These are phyloP conservation scores for Diceros bicornis DNA, from an alignment of 2,797 vertebrate genomes.

Conservation along the genomic window DNA sequence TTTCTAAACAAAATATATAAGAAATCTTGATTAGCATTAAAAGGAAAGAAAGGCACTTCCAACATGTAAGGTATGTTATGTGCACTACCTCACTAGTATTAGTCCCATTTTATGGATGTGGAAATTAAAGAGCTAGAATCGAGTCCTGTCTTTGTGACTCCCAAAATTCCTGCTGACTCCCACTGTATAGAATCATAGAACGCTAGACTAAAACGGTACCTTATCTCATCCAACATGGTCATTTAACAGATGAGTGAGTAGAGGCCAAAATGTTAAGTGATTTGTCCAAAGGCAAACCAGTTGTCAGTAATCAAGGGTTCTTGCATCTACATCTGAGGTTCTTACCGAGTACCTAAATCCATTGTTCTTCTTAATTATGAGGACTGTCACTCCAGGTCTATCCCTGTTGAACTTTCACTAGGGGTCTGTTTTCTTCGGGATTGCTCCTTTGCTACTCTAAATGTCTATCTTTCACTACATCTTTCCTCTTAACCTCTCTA, in stretches of 20 bases:
- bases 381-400: neutral
- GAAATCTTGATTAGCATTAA: neutral
- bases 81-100: neutral
- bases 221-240: neutral
- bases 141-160: neutral
- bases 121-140: neutral
- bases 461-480: neutral
- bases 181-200: neutral
- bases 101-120: neutral
- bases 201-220: neutral
- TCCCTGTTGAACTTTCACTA: neutral
- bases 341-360: neutral
- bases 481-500: neutral
- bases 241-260: neutral
- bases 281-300: neutral
- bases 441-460: neutral
- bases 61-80: neutral
- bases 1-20: neutral
- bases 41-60: neutral
- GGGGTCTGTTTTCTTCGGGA: neutral
- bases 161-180: neutral
- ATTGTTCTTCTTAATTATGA: neutral
- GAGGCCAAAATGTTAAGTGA: neutral
- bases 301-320: neutral
- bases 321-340: neutral